These are phyloP conservation scores for Botia kubotai DNA, from an alignment of 2,797 vertebrate species.

Conservation along the genomic window DNA sequence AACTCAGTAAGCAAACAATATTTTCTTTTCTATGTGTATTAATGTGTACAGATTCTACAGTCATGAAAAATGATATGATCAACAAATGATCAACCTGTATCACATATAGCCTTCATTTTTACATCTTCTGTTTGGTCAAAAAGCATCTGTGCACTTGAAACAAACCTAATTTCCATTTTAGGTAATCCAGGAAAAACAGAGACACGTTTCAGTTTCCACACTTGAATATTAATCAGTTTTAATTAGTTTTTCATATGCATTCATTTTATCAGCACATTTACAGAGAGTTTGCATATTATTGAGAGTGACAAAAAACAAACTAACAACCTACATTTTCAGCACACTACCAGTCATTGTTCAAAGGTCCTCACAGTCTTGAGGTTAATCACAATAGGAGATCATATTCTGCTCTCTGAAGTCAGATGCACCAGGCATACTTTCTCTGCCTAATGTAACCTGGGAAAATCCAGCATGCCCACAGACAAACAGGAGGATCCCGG, in stretches of 20 bases:
- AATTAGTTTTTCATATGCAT: no score
- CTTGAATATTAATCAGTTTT: no score
- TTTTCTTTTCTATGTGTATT: conserved; percentile 1
- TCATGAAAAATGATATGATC: neutral
- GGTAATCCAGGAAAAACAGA: neutral
- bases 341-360: neutral
- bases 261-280: no score
- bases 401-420: conserved; percentile 31
- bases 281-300: no score
- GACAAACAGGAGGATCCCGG: conserved; percentile 48
- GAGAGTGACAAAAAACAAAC: no score
- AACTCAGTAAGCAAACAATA: conserved; percentile 55
- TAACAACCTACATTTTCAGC: neutral
- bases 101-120: neutral
- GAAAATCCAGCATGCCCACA: conserved; percentile 37
- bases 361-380: neutral
- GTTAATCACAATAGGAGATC: conserved; percentile 36
- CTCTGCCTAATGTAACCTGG: conserved; percentile 37
- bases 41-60: neutral
- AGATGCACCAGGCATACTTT: conserved; percentile 32
- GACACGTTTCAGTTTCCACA: neutral
- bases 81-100: neutral
- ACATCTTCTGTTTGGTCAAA: neutral
- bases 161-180: neutral
- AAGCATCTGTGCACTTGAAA: neutral